A percentile compares a stretch with the other conserved stretches of the same genome.
Evolutionary conservation across 2,888 invertebrate genomes (phyloP).

Genomic region (Mylabris sibirica): DNA sequence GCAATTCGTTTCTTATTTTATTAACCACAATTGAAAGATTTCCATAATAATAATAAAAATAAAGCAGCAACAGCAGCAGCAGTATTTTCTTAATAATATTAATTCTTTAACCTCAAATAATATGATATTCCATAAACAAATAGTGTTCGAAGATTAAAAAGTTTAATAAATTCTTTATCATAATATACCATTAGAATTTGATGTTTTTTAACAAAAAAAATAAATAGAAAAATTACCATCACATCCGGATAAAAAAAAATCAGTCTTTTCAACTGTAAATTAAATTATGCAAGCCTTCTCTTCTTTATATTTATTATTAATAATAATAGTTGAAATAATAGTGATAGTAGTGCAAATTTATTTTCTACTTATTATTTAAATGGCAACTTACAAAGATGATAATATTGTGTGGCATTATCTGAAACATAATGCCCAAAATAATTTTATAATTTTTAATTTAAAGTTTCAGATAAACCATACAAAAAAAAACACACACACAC

Average conservation of each 20-base stretch:
- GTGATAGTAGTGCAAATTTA: not conserved
- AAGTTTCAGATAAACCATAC: not conserved
- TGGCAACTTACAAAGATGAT: not conserved
- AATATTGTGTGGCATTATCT: not conserved
- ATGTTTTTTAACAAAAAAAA: not conserved
- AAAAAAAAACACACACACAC: too few species aligned
- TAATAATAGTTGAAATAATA: not conserved
- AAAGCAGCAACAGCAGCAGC: not conserved
- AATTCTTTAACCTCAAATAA: not conserved
- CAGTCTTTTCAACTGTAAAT: not conserved
- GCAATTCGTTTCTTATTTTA: not conserved
- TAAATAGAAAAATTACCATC: not conserved
- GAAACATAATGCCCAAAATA: not conserved
- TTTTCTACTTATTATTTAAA: not conserved
- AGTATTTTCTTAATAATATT: not conserved
- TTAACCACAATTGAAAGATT: not conserved
- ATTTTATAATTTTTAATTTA: not conserved
- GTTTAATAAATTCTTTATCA: too few species aligned
- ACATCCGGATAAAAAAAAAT: not conserved
- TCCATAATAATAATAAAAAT: not conserved
- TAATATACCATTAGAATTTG: too few species aligned
- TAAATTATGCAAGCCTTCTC: not conserved
- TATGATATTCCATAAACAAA: slow-evolving; percentile 1
- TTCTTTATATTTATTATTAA: not conserved
- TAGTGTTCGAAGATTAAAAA: not conserved